Evolutionary conservation across 2,113 vertebrate genomes (phyloP).

Genomic region (Atlantisia rogersi): DNA sequence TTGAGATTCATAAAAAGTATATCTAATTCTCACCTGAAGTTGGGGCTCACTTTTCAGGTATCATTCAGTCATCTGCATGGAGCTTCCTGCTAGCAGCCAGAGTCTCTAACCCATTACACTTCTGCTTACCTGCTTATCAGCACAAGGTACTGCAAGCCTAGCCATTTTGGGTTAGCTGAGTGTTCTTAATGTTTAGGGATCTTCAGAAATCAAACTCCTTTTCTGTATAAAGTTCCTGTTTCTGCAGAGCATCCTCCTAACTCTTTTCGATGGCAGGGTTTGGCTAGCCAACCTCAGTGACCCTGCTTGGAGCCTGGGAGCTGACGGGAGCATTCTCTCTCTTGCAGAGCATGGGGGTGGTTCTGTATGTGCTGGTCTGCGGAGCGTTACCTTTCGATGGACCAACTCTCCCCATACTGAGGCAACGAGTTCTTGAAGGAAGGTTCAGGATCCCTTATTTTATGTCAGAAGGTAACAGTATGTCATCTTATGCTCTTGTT

Average conservation of each 20-base stretch:
- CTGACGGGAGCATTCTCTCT: not conserved
- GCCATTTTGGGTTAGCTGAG: not conserved
- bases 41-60: not conserved
- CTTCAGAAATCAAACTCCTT: not conserved
- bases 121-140: not conserved
- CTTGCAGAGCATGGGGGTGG: slow-evolving; percentile 95
- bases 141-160: not conserved
- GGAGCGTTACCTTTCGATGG: slow-evolving; percentile 96
- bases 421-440: slow-evolving; percentile 95
- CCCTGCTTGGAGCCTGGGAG: not conserved
- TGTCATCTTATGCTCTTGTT: not conserved
- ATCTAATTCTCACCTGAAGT: not conserved
- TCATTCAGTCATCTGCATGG: not conserved
- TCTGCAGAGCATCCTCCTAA: not conserved
- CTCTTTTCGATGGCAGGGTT: not conserved
- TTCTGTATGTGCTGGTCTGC: slow-evolving; percentile 96
- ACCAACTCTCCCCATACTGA: slow-evolving; percentile 92
- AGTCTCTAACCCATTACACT: not conserved
- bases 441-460: slow-evolving; percentile 99
- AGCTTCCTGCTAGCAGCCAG: not conserved
- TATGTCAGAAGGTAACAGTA: slow-evolving; percentile 94
- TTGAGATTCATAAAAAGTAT: not conserved
- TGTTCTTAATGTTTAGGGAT: not conserved
- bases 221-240: not conserved
- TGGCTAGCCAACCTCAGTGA: not conserved